These are phyloP conservation scores for Cynaeus angustus DNA, from an alignment of 2,888 invertebrate genomes.

Conservation along the genomic window DNA sequence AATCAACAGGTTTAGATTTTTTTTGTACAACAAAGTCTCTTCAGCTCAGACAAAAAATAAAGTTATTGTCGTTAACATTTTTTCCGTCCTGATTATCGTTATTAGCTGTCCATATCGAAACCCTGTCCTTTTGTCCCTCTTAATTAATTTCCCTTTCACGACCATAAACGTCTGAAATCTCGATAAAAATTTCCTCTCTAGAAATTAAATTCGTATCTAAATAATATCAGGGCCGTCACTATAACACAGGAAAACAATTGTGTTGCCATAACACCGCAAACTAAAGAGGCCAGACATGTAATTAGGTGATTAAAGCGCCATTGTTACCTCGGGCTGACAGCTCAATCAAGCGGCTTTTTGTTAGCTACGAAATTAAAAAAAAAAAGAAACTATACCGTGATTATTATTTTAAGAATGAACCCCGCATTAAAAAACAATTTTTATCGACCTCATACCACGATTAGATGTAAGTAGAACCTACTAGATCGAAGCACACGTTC, in stretches of 20 bases:
- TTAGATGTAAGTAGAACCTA: conserved; percentile 42
- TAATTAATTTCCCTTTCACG: conserved; percentile 43
- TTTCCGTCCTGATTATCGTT: background rate
- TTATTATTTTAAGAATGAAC: conserved; percentile 69
- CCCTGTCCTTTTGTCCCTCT: conserved; percentile 30
- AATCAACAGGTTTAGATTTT: too few relatives aligned
- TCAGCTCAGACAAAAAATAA: too few relatives aligned
- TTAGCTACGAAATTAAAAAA: conserved; percentile 64
- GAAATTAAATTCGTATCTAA: conserved; percentile 58
- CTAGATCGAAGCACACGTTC: conserved; percentile 3
- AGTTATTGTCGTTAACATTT: background rate
- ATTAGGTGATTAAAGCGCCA: conserved; percentile 71
- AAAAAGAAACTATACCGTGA: conserved; percentile 58
- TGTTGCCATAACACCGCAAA: conserved; percentile 67
- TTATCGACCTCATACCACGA: conserved; percentile 62
- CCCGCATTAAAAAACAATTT: conserved; percentile 71
- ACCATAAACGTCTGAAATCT: conserved; percentile 50
- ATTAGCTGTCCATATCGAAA: conserved; percentile 30
- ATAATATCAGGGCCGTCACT: conserved; percentile 52
- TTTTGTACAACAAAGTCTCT: too few relatives aligned
- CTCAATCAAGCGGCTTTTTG: conserved; percentile 70
- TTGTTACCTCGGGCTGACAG: conserved; percentile 70
- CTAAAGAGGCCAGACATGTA: conserved; percentile 69
- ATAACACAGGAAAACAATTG: conserved; percentile 61
- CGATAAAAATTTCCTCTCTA: conserved; percentile 52